Evolutionary conservation across 2,797 vertebrate genomes (phyloP).

Genomic region (Urosaurus nigricauda): DNA sequence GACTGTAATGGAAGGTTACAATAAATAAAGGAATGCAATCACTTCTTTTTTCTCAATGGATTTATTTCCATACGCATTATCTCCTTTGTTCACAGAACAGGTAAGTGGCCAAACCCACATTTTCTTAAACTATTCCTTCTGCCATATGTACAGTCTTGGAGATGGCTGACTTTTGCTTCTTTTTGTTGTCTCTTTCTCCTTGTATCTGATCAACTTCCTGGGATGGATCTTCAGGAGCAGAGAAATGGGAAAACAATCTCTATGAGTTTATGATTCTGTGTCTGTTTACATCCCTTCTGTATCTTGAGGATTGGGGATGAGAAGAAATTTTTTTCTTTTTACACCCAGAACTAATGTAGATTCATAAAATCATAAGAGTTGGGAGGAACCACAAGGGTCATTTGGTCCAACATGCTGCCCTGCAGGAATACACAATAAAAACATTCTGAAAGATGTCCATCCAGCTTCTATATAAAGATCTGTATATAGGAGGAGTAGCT

Average conservation of each 20-base stretch:
- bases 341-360: no score
- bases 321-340: no score
- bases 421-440: no score
- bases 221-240: slow-evolving; percentile 5
- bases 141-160: accelerated
- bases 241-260: slow-evolving; percentile 12
- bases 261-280: no score
- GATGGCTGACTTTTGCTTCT: background rate
- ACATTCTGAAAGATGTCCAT: no score
- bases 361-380: no score
- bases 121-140: background rate
- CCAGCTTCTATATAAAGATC: no score
- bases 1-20: background rate
- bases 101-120: background rate
- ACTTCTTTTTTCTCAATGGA: background rate
- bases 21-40: background rate
- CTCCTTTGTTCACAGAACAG: slow-evolving; percentile 16
- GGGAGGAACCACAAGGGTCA: no score
- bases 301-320: no score
- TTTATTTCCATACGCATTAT: background rate
- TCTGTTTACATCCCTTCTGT: no score
- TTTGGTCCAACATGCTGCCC: no score
- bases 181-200: accelerated
- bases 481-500: no score
- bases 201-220: slow-evolving; percentile 41